phyloP scores from a whole-genome alignment of 1,140 invertebrate species.

The Chironomus tepperi region DNA sequence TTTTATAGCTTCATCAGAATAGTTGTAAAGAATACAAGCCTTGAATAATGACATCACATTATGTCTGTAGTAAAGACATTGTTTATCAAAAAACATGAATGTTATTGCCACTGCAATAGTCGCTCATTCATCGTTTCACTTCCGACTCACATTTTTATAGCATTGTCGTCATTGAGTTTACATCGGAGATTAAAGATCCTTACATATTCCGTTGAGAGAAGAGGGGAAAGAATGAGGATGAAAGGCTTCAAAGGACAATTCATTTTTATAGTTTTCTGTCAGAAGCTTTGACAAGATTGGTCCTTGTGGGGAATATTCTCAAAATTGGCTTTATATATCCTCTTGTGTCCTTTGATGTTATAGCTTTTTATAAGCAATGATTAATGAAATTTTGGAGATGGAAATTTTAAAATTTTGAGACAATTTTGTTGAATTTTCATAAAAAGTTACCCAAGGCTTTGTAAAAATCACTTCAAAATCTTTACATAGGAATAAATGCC shows the following conservation, averaged over 20 bases:
- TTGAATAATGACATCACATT: too few species aligned
- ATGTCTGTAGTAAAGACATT: background rate
- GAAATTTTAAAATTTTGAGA: too few species aligned
- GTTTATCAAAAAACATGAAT: background rate
- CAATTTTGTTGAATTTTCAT: too few species aligned
- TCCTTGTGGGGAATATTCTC: too few species aligned
- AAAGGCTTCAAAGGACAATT: slow-evolving; percentile 7
- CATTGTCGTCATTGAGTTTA: slow-evolving; percentile 6
- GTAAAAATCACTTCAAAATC: too few species aligned
- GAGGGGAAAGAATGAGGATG: background rate
- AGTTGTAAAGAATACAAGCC: too few species aligned
- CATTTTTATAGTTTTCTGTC: slow-evolving; percentile 2
- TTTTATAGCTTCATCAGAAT: background rate
- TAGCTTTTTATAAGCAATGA: too few species aligned
- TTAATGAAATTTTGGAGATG: too few species aligned
- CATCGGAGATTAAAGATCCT: background rate
- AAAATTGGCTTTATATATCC: too few species aligned
- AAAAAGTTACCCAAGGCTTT: too few species aligned
- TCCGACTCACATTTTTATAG: background rate
- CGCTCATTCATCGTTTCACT: background rate
- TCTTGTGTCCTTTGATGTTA: too few species aligned
- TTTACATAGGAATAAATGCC: background rate
- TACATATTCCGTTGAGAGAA: background rate
- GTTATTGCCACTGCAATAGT: slow-evolving; percentile 6
- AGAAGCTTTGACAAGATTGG: too few species aligned